Evolutionary conservation across 2,113 vertebrate species (phyloP).

Genomic region (Perognathus longimembris): DNA sequence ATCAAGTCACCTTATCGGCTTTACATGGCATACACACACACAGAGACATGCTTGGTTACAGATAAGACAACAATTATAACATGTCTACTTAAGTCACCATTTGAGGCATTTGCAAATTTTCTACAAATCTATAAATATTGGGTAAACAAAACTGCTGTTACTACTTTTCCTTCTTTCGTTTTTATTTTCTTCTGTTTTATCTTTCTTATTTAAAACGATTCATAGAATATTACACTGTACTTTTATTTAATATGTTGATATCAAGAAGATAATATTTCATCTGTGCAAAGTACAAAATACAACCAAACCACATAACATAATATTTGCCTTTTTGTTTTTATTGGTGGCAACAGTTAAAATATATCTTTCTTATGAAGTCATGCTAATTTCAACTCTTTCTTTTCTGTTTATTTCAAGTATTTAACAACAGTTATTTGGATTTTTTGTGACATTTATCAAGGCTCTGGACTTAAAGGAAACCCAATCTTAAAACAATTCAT

Average conservation of each 20-base stretch:
- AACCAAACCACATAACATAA: neutral
- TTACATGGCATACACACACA: neutral
- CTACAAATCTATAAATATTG: constrained; percentile 31
- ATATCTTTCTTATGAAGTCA: too few relatives aligned
- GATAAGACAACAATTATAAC: neutral
- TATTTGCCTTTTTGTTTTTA: constrained; percentile 44
- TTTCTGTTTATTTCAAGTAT: neutral
- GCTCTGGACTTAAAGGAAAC: neutral
- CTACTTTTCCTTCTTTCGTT: too few relatives aligned
- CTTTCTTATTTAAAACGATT: constrained; percentile 33
- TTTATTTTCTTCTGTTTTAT: too few relatives aligned
- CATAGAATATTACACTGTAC: neutral
- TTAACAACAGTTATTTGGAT: neutral
- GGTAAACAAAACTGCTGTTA: neutral
- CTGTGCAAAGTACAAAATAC: neutral
- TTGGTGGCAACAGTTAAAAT: too few relatives aligned
- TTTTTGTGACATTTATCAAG: neutral
- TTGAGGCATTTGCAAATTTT: constrained; percentile 34
- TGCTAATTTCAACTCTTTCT: neutral
- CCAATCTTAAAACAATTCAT: neutral
- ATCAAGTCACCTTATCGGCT: neutral
- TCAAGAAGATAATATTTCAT: neutral
- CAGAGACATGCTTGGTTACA: neutral
- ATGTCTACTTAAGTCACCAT: too few relatives aligned
- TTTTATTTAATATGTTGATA: constrained; percentile 9